These are phyloP conservation scores for Philotrypesis tridentata DNA, from an alignment of 1,140 invertebrate genomes.

Conservation along the genomic window DNA sequence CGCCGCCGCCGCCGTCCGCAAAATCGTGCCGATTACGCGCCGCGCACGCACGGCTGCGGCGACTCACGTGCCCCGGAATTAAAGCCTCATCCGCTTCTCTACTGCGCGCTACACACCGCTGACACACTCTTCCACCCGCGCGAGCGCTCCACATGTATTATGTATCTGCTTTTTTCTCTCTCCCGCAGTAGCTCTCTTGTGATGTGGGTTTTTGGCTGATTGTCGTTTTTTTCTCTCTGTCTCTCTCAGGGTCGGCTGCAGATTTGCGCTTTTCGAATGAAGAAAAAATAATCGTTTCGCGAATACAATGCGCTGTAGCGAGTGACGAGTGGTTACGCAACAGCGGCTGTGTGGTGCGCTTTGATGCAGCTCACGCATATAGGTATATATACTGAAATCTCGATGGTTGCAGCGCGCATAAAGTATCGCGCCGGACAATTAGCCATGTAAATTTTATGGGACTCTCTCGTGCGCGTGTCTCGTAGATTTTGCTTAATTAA, in stretches of 20 bases:
- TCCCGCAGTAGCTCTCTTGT: too few relatives aligned
- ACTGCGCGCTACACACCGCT: not conserved
- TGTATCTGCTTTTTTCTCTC: too few relatives aligned
- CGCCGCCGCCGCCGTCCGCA: not conserved
- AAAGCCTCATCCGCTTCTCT: too few relatives aligned
- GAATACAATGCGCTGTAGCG: too few relatives aligned
- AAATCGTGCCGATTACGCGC: not conserved
- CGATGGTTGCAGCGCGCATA: too few relatives aligned
- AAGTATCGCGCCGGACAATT: not conserved
- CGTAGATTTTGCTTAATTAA: slow-evolving; percentile 18
- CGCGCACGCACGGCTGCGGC: too few relatives aligned
- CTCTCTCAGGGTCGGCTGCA: not conserved
- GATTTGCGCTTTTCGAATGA: not conserved
- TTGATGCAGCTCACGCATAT: too few relatives aligned
- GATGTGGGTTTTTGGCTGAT: not conserved
- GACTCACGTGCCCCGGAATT: not conserved
- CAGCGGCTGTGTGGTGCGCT: too few relatives aligned
- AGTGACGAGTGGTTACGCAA: too few relatives aligned
- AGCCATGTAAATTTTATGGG: not conserved
- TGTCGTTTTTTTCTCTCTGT: not conserved
- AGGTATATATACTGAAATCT: too few relatives aligned
- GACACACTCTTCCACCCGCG: not conserved
- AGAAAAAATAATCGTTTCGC: too few relatives aligned
- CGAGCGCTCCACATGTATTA: too few relatives aligned
- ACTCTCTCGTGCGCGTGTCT: not conserved